phyloP scores from a whole-genome alignment of 2,797 vertebrate genomes.

The Acanthopagrus latus region DNA sequence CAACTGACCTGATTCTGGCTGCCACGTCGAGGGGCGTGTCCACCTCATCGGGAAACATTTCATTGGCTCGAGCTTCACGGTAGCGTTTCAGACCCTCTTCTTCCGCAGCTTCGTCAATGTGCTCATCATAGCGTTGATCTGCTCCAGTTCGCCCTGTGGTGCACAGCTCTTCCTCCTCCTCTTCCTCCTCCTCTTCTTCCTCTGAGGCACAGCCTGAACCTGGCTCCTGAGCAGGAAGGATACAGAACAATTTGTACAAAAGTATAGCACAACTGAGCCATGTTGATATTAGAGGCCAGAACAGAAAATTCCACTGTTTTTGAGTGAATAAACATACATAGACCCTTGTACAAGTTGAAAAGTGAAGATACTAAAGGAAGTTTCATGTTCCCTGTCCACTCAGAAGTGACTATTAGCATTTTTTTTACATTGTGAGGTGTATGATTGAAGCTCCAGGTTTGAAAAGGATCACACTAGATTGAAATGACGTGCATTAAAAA shows the following conservation, averaged over 20 bases:
- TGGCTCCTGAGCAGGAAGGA: constrained; percentile 67
- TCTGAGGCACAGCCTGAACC: constrained; percentile 76
- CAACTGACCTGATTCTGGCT: constrained; percentile 89
- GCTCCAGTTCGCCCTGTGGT: constrained; percentile 74
- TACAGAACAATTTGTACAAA: neutral
- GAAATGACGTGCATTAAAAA: too few relatives aligned
- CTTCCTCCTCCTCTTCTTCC: constrained; percentile 73
- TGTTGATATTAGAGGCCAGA: neutral
- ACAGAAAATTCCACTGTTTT: neutral
- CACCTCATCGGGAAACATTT: constrained; percentile 97
- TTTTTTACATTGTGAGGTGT: neutral
- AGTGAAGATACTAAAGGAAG: neutral
- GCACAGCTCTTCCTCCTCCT: constrained; percentile 82
- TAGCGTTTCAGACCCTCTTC: constrained; percentile 91
- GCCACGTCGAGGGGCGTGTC: constrained; percentile 91
- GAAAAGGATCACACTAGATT: too few relatives aligned
- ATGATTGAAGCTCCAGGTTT: too few relatives aligned
- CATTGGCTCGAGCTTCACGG: constrained; percentile 91
- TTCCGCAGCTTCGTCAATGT: constrained; percentile 90
- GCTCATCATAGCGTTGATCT: constrained; percentile 91
- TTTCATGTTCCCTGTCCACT: neutral
- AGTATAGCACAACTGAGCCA: neutral
- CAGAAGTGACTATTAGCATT: too few relatives aligned
- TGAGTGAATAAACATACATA: neutral
- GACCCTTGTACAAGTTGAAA: neutral